Base-by-base conservation (phyloP, 2,888 invertebrate species). In the Chloromyia formosa region DNA sequence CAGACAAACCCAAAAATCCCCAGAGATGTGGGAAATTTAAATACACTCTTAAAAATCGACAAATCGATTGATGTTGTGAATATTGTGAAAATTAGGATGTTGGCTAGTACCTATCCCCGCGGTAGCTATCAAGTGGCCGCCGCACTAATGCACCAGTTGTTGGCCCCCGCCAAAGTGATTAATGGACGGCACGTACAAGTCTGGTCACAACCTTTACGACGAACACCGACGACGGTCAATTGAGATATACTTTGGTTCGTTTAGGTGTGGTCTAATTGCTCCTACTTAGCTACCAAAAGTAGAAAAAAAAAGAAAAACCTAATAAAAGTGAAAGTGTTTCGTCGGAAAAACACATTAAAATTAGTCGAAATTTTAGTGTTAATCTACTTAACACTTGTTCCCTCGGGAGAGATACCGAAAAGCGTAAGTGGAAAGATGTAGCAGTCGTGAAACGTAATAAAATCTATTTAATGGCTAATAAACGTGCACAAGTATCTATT, bases 311-410 rank as follows among this genome's bases (percentile, higher is more conserved):
- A 20, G n/a, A n/a, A n/a, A n/a, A 40, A 56, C 9, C 20, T 42
- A 20, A 23, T 56, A 56, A 71, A 58, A 56, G 71, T 71, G 56
- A 71, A 71, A 71, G 71, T 40, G 22, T 40, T 71, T 71, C 71
- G 14, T 14, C 16, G 56, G 42, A 71, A 71, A n/a, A 58, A 58
- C 14, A 0, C 56, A 71, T 71, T 40, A 71, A 71, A 71, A 71
- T 58, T 71, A 58, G 71, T 20, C 14, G 20, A n/a, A 71, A 58
- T 40, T 49, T 40, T 35, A 66, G 66, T 66, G 42, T 20, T 49
- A 23, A 49, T 35, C 66, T 66, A 66, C 23, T 66, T 66, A 66
- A 22, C 66, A 66, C 66, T 22, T 49, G 20, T 14, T 66, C 66
- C 66, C 66, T 10, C 14, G 56, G 22, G 56, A 56, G 9, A 53